Evolutionary conservation across 2,797 vertebrate genomes (phyloP).

Genomic region (Austrolebias charrua): DNA sequence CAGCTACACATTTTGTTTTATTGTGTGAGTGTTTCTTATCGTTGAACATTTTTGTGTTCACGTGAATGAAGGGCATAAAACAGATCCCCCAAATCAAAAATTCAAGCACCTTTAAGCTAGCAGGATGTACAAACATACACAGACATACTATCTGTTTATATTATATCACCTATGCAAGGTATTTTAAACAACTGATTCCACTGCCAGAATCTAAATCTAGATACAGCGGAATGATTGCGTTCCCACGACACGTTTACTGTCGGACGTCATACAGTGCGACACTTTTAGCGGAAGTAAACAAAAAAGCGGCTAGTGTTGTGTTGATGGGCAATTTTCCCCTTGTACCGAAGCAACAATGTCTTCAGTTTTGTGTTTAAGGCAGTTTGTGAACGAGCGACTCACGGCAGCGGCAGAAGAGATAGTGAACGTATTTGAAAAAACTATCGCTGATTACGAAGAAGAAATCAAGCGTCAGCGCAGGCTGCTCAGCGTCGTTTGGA

Average conservation of each 20-base stretch:
- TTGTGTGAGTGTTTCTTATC: no score
- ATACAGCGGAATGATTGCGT: background rate
- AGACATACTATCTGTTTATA: no score
- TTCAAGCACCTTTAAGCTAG: no score
- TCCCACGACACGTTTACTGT: background rate
- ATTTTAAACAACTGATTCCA: no score
- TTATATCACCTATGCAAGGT: no score
- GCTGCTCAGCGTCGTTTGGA: constrained; percentile 23
- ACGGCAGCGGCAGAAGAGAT: constrained; percentile 41
- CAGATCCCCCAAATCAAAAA: no score
- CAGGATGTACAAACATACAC: no score
- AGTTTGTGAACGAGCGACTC: constrained; percentile 40
- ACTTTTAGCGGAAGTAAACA: constrained; percentile 12
- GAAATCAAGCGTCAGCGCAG: constrained; percentile 34
- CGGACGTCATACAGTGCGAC: constrained; percentile 9
- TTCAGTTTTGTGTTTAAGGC: constrained; percentile 2
- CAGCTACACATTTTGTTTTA: no score
- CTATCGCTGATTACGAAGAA: constrained; percentile 30
- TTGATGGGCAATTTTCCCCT: background rate
- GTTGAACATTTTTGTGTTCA: no score
- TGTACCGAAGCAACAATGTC: constrained; percentile 9
- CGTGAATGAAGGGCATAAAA: no score
- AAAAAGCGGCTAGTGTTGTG: background rate
- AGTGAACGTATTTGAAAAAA: constrained; percentile 25
- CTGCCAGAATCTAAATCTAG: no score